phyloP scores from a whole-genome alignment of 2,888 invertebrate genomes.

The Polydrusus pterygomalis region DNA sequence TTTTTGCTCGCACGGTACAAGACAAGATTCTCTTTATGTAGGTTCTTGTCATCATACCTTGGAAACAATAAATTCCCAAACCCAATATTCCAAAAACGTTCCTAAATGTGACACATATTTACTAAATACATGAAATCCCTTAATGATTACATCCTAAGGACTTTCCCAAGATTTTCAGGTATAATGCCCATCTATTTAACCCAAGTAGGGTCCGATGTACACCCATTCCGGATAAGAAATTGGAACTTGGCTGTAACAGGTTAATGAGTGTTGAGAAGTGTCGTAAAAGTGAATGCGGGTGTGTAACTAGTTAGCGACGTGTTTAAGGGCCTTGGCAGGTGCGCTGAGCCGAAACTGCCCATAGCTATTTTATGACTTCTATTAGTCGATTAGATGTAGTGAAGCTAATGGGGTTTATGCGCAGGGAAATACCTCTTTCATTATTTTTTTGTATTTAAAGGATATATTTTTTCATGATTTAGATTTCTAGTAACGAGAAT shows the following conservation, averaged over 20 bases:
- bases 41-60: too few species aligned
- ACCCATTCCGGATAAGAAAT: slow-evolving; percentile 51
- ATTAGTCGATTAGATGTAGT: slow-evolving; percentile 50
- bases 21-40: too few species aligned
- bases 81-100: background rate
- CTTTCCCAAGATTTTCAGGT: slow-evolving; percentile 24
- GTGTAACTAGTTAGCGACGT: slow-evolving; percentile 55
- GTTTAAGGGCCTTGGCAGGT: slow-evolving; percentile 55
- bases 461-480: too few species aligned
- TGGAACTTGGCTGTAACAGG: slow-evolving; percentile 53
- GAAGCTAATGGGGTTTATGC: background rate
- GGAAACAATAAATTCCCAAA: background rate
- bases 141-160: slow-evolving; percentile 18
- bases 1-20: too few species aligned
- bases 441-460: too few species aligned
- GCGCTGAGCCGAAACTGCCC: slow-evolving; percentile 54
- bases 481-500: too few species aligned
- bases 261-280: slow-evolving; percentile 56
- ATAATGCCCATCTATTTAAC: slow-evolving; percentile 31
- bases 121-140: slow-evolving; percentile 5
- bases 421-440: too few species aligned
- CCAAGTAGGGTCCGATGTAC: slow-evolving; percentile 27
- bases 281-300: slow-evolving; percentile 54
- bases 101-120: slow-evolving; percentile 9
- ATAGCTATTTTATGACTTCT: slow-evolving; percentile 48